These are phyloP conservation scores for Acromyrmex charruanus DNA, from an alignment of 1,140 invertebrate species.

Conservation along the genomic window DNA sequence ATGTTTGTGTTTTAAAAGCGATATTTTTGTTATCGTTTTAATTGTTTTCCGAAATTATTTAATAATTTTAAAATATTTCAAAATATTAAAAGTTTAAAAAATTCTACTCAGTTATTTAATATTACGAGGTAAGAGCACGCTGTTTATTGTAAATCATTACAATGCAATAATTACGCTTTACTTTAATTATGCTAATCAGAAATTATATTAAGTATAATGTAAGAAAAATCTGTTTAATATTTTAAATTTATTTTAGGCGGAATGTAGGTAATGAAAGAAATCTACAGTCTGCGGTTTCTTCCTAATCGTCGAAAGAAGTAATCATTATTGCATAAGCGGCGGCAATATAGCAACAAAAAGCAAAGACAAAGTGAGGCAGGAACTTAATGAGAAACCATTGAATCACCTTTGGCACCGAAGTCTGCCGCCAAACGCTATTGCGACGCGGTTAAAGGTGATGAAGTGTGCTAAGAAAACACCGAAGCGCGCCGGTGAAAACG, in stretches of 20 bases:
- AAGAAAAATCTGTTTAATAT: background rate
- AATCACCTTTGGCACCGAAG: slow-evolving; percentile 68
- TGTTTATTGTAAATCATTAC: background rate
- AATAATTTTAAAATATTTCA: background rate
- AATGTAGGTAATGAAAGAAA: slow-evolving; percentile 4
- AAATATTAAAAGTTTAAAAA: background rate
- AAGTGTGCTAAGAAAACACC: slow-evolving; percentile 70
- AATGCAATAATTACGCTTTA: slow-evolving; percentile 8
- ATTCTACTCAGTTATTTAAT: background rate
- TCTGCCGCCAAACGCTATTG: slow-evolving; percentile 32
- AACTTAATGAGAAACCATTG: slow-evolving; percentile 73
- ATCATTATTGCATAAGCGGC: slow-evolving; percentile 58
- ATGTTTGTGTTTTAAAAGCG: background rate
- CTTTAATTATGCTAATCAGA: background rate
- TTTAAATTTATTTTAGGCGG: background rate
- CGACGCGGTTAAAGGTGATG: slow-evolving; percentile 68
- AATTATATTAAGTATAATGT: background rate
- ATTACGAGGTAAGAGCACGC: background rate
- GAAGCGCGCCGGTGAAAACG: slow-evolving; percentile 30
- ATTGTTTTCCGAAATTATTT: background rate
- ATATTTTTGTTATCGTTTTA: background rate
- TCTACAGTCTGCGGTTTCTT: slow-evolving; percentile 47
- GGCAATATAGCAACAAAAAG: slow-evolving; percentile 46
- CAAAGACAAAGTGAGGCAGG: slow-evolving; percentile 62
- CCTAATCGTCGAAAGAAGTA: slow-evolving; percentile 11